Conservation (phyloP, 2,888 invertebrate species). For the Digitonthophagus gazella region DNA sequence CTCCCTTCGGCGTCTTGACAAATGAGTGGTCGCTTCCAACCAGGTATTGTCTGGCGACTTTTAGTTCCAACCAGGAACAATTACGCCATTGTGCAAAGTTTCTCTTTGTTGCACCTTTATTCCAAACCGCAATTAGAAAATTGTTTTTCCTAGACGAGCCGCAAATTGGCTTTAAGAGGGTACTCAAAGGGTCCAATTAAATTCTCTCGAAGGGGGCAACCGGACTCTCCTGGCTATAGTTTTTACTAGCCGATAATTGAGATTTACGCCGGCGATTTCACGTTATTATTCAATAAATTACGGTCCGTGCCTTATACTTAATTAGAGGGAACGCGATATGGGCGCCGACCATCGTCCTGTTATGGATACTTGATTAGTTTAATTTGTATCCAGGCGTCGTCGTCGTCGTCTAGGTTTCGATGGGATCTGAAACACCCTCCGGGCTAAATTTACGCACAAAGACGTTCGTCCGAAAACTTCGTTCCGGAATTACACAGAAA, state of each 20-base stretch:
- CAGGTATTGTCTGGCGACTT: no score
- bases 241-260: conserved; percentile 42
- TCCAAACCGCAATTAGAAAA: not conserved
- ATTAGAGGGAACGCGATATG: conserved; percentile 49
- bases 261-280: conserved; percentile 51
- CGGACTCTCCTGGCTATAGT: conserved; percentile 5
- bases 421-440: not conserved
- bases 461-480: no score
- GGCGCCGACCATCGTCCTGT: conserved; percentile 46
- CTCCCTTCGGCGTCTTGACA: no score
- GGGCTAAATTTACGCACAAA: not conserved
- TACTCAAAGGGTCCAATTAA: conserved; percentile 1
- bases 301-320: conserved; percentile 43
- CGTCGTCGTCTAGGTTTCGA: not conserved
- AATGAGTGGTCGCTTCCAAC: no score
- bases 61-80: no score
- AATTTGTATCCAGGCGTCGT: conserved; percentile 46
- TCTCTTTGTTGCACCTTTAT: not conserved
- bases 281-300: conserved; percentile 53
- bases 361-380: conserved; percentile 50
- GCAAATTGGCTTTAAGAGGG: not conserved
- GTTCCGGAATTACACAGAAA: no score
- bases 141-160: not conserved
- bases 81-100: no score
- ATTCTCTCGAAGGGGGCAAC: not conserved